Base-by-base conservation (phyloP, 1,140 invertebrate genomes). In the Zaprionus nigranus region DNA sequence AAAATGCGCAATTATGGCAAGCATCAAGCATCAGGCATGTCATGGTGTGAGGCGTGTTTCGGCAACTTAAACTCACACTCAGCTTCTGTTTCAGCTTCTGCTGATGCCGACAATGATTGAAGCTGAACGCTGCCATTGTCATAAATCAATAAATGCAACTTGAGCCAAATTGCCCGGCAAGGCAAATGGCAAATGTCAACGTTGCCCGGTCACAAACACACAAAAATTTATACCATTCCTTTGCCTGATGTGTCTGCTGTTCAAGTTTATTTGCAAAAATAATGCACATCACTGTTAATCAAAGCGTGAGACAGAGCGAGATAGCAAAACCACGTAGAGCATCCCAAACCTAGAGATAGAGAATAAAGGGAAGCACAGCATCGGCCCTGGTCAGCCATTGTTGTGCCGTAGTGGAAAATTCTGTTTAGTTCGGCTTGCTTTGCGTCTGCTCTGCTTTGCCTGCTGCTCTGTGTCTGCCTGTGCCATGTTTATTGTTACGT, bases 211-310 rank as follows among this genome's bases (percentile, higher is more conserved):
- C 53, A 66, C 38, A 65, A 61, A 51, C 73, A 53, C 72, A 74
- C 79, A 78, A 49, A 70, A 63, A 68, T 70, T 51, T 51, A 66
- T 62, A 54, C 63, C 38, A 34, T 24, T 7, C 3, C n/a, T 9
- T 46, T 17, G n/a, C 7, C 54, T n/a, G n/a, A 51, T 24, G 60
- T 68, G 66, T 26, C 22, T 34, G 30, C 51, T 71, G 49, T 36
- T 65, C 49, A 76, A 83, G 71, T 83, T 87, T 88, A 88, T 88
- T 87, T 84, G 75, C 78, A 88, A 88, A 88, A 87, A 84, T 88
- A 88, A 87, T 87, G 84, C 84, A 86, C 81, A 87, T 84, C 84
- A 87, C 81, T 87, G 84, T 81, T 87, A 88, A 84, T 88, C 84
- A 87, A 81, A 51, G 46, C 46, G 46, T 17, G 22, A 22, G 49